Evolutionary conservation across 2,797 vertebrate species (phyloP).

Genomic region (Cygnus olor): DNA sequence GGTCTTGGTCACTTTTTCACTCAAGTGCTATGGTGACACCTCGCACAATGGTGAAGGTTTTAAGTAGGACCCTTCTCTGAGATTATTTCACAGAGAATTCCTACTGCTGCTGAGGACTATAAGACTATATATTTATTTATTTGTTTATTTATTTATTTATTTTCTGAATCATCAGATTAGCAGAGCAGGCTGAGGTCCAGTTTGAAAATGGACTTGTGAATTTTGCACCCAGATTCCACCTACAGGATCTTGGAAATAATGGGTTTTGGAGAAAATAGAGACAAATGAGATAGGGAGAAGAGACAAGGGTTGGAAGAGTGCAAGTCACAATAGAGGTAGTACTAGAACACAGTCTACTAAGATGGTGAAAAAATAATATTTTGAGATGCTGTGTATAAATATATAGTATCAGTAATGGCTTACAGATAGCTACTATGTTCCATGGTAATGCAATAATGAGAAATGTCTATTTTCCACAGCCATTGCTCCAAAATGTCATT

Average conservation of each 20-base stretch:
- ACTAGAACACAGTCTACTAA: background rate
- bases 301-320: background rate
- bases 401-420: background rate
- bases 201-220: background rate
- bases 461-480: background rate
- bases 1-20: rapidly evolving
- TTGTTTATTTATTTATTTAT: background rate
- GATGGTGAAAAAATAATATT: background rate
- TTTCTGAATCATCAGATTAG: background rate
- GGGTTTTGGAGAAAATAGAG: background rate
- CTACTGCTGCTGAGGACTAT: background rate
- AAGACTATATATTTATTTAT: background rate
- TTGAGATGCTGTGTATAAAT: background rate
- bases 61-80: background rate
- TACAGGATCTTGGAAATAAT: background rate
- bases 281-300: background rate
- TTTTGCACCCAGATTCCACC: background rate
- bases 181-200: background rate
- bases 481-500: background rate
- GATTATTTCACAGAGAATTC: background rate
- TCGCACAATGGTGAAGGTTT: background rate
- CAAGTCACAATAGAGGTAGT: background rate
- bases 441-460: background rate
- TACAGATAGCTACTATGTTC: background rate
- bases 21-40: background rate